phyloP scores from a whole-genome alignment of 1,140 invertebrate species.

The Papilio aristodemus region DNA sequence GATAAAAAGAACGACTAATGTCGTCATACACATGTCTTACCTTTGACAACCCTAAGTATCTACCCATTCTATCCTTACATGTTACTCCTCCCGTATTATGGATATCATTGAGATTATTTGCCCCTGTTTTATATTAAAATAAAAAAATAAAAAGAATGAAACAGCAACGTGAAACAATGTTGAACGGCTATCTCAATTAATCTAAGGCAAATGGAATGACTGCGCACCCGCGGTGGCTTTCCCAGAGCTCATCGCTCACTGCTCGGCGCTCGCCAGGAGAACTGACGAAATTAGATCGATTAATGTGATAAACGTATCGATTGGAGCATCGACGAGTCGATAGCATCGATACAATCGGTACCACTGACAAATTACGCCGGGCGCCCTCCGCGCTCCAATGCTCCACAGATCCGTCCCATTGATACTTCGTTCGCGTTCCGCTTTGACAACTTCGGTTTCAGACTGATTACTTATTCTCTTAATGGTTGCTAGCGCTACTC shows the following conservation, averaged over 20 bases:
- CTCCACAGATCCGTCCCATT: slow-evolving; percentile 2
- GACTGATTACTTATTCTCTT: slow-evolving; percentile 23
- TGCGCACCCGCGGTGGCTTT: slow-evolving; percentile 68
- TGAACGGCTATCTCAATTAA: slow-evolving; percentile 32
- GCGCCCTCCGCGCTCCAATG: slow-evolving; percentile 11
- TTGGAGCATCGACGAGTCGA: slow-evolving; percentile 41
- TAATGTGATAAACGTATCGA: slow-evolving; percentile 63
- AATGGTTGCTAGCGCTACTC: slow-evolving; percentile 7
- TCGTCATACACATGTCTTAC: no score
- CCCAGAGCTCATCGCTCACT: slow-evolving; percentile 69
- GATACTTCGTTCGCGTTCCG: slow-evolving; percentile 20
- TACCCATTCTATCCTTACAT: no score
- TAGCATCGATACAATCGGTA: slow-evolving; percentile 46
- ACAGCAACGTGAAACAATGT: slow-evolving; percentile 6
- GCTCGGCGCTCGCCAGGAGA: slow-evolving; percentile 56
- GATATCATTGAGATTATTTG: no score
- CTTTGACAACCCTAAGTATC: no score
- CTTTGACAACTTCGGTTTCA: slow-evolving; percentile 14
- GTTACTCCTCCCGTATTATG: no score
- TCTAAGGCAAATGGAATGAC: slow-evolving; percentile 61
- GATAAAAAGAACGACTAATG: no score
- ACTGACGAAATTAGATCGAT: slow-evolving; percentile 71
- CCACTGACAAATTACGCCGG: slow-evolving; percentile 63
- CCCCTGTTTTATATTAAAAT: no score
- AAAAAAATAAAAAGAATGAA: not conserved